Conservation (phyloP, 2,888 invertebrate species). For the Idaea straminata region DNA sequence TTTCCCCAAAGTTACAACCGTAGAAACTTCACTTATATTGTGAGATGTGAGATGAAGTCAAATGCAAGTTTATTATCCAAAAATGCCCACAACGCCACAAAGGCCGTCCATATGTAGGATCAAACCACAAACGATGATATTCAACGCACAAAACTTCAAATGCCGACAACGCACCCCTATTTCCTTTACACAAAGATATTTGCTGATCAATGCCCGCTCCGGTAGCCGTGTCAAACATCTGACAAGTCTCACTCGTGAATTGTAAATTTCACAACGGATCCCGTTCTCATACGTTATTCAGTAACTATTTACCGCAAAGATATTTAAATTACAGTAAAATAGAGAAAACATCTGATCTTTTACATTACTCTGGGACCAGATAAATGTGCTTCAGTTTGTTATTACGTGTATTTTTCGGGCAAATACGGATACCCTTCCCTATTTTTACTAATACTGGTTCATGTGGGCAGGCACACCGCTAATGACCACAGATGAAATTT, state of each 20-base stretch:
- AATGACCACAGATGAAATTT: too few relatives aligned
- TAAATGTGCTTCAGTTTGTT: too few relatives aligned
- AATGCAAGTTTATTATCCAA: too few relatives aligned
- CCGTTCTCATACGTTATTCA: slow-evolving; percentile 57
- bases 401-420: too few relatives aligned
- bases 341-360: background rate
- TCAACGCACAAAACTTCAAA: background rate
- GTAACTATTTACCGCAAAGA: slow-evolving; percentile 45
- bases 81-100: too few relatives aligned
- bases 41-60: too few relatives aligned
- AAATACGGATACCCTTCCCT: too few relatives aligned
- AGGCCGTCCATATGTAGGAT: background rate
- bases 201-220: slow-evolving; percentile 25
- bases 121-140: background rate
- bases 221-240: slow-evolving; percentile 28
- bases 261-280: slow-evolving; percentile 44
- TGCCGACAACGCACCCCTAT: background rate
- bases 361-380: background rate
- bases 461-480: too few relatives aligned
- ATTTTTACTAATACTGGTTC: too few relatives aligned
- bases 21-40: too few relatives aligned
- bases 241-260: slow-evolving; percentile 39
- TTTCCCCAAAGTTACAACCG: too few relatives aligned
- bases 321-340: background rate
- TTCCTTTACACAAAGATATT: slow-evolving; percentile 18